Evolutionary conservation across 2,797 vertebrate species (phyloP).

Genomic region (Liasis olivaceus): DNA sequence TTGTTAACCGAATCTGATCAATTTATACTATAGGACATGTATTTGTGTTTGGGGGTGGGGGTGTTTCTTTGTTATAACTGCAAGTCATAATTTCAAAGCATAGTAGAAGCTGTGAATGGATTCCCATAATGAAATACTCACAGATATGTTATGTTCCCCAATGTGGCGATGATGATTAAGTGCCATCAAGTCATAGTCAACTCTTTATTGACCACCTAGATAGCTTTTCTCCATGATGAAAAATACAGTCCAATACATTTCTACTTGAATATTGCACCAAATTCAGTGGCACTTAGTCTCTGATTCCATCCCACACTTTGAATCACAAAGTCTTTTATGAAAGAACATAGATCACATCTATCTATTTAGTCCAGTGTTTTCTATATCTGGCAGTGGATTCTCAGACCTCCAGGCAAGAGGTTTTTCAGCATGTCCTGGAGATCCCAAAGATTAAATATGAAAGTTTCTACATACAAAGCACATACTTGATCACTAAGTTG

Average conservation of each 20-base stretch:
- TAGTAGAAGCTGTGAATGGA: background rate
- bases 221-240: background rate
- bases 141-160: background rate
- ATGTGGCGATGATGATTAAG: background rate
- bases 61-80: background rate
- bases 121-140: background rate
- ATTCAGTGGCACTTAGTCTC: background rate
- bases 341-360: background rate
- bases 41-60: background rate
- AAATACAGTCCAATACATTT: background rate
- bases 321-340: background rate
- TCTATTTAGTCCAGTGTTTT: background rate
- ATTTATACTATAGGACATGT: background rate
- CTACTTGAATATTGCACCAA: background rate
- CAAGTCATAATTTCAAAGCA: background rate
- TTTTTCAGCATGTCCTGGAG: background rate
- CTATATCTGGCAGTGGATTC: background rate
- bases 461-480: background rate
- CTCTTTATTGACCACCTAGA: background rate
- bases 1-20: background rate
- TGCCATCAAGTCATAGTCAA: background rate
- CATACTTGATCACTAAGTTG: background rate
- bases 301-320: background rate
- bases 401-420: background rate
- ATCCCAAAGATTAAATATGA: background rate